Evolutionary conservation across 2,797 vertebrate species (phyloP).

Genomic region (Coracias cyanogaster): DNA sequence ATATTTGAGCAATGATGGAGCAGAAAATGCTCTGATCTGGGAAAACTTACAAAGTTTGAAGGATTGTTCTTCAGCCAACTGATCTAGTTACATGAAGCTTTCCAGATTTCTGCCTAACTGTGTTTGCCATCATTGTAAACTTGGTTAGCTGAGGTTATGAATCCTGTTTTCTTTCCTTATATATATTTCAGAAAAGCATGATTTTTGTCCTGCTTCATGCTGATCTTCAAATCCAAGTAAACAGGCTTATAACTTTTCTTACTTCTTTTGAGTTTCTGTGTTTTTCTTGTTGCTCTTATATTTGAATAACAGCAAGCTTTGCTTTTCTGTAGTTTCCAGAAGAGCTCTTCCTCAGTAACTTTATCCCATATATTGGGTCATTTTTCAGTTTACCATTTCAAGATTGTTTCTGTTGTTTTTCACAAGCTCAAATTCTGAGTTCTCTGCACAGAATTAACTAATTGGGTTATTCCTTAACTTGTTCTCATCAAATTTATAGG

Average conservation of each 20-base stretch:
- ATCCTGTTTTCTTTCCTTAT: not conserved
- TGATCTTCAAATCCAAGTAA: not conserved
- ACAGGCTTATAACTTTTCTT: not conserved
- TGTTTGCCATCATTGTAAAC: not conserved
- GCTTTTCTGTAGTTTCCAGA: not conserved
- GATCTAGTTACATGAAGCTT: not conserved
- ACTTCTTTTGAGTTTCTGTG: not conserved
- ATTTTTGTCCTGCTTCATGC: not conserved
- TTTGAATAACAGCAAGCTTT: not conserved
- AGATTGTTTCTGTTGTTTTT: not conserved
- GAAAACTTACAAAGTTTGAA: not conserved
- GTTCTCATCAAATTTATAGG: not conserved
- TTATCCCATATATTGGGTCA: rapidly evolving
- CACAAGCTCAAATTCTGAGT: not conserved
- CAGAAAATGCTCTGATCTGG: not conserved
- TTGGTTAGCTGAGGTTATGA: not conserved
- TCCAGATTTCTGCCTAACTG: not conserved
- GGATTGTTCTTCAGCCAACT: not conserved
- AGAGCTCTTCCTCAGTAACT: not conserved
- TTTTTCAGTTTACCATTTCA: not conserved
- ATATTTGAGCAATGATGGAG: not conserved
- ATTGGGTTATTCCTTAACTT: not conserved
- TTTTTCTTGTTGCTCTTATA: not conserved
- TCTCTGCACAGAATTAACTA: not conserved
- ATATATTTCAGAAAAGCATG: not conserved